Evolutionary conservation across 2,797 vertebrate genomes (phyloP).

Genomic region (Mormyrops boulengeri): DNA sequence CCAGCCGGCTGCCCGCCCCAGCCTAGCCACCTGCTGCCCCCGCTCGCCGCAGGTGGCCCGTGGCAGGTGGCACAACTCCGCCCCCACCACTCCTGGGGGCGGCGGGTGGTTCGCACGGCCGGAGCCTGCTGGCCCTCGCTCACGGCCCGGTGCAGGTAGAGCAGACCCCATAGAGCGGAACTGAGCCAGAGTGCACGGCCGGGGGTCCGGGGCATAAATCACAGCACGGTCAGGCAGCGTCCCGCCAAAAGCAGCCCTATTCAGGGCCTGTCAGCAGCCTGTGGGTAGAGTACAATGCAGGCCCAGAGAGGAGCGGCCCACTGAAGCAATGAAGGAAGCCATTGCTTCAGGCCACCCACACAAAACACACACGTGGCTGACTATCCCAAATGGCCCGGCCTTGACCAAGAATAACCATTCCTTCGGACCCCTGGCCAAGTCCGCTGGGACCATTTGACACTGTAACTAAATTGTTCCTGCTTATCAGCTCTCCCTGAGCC

Average conservation of each 20-base stretch:
- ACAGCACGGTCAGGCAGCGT: neutral
- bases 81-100: neutral
- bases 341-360: slow-evolving; percentile 17
- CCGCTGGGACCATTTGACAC: neutral
- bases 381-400: slow-evolving; percentile 23
- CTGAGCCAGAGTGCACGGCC: neutral
- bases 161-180: neutral
- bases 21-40: slow-evolving; percentile 27
- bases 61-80: slow-evolving; percentile 18
- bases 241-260: neutral
- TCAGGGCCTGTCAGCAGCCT: neutral
- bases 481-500: neutral
- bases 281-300: neutral
- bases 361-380: neutral
- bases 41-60: slow-evolving; percentile 23
- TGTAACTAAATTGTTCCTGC: neutral
- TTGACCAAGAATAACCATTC: neutral
- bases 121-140: neutral
- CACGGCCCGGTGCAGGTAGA: neutral
- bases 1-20: slow-evolving; percentile 16
- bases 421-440: neutral
- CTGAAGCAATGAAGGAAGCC: neutral
- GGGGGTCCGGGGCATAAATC: neutral
- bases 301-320: neutral
- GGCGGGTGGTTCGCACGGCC: neutral